Conservation (phyloP, 2,888 invertebrate genomes). For the Cremastinae sp. region DNA sequence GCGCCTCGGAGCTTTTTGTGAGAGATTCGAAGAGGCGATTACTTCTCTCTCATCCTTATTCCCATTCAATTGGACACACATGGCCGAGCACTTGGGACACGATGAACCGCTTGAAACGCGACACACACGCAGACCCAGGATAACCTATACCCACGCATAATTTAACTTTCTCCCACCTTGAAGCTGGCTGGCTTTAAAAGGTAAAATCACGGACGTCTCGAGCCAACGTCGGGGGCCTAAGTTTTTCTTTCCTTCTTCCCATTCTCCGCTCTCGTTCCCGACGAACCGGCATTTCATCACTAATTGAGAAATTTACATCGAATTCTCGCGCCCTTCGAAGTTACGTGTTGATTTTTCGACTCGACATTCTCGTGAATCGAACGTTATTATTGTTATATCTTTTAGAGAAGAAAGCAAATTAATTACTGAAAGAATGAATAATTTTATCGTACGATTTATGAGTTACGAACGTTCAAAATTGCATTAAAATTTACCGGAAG, state of each 20-base stretch:
- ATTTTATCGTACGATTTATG: too few species aligned
- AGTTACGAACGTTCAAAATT: too few species aligned
- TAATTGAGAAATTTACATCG: not conserved
- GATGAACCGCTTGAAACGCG: conserved; percentile 35
- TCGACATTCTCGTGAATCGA: too few species aligned
- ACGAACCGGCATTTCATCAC: not conserved
- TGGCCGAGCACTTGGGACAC: conserved; percentile 48
- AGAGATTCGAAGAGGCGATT: conserved; percentile 23
- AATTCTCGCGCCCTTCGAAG: not conserved
- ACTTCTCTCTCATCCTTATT: conserved; percentile 3
- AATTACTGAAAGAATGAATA: too few species aligned
- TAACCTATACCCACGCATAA: conserved; percentile 64
- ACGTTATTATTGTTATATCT: too few species aligned
- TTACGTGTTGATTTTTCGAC: too few species aligned
- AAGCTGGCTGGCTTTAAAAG: conserved; percentile 64
- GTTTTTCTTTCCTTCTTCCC: conserved; percentile 41
- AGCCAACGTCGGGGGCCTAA: conserved; percentile 19
- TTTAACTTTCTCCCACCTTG: conserved; percentile 60
- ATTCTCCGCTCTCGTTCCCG: conserved; percentile 15
- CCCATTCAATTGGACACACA: conserved; percentile 43
- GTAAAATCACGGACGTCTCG: conserved; percentile 61
- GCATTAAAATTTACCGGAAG: too few species aligned
- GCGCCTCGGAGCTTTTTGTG: too few species aligned
- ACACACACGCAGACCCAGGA: conserved; percentile 44
- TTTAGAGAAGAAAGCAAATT: too few species aligned